A percentile compares a stretch with the other conserved stretches of the same genome.
These are phyloP conservation scores for Acleris sparsana DNA, from an alignment of 2,888 invertebrate species.

Conservation along the genomic window DNA sequence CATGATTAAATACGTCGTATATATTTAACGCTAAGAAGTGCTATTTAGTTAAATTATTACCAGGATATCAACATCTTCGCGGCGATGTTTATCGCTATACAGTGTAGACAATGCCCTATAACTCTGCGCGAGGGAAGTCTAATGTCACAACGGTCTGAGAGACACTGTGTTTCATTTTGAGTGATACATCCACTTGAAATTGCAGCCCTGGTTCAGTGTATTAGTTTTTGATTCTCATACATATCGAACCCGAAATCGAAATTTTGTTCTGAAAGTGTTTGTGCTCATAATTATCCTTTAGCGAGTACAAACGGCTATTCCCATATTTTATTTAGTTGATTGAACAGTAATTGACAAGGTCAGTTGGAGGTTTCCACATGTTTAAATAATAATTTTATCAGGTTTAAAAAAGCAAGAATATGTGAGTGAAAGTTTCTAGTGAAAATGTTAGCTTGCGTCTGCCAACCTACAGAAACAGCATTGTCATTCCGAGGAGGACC, in stretches of 20 bases:
- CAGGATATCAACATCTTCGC: conserved; percentile 44
- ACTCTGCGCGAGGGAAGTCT: conserved; percentile 50
- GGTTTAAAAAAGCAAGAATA: conserved; percentile 52
- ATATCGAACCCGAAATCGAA: too few species aligned
- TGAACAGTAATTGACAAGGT: neutral
- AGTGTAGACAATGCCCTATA: conserved; percentile 52
- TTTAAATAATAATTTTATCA: neutral
- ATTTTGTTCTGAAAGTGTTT: too few species aligned
- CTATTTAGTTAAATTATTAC: conserved; percentile 35
- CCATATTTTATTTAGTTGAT: too few species aligned
- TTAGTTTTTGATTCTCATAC: too few species aligned
- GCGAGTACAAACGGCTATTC: too few species aligned
- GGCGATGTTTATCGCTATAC: conserved; percentile 46
- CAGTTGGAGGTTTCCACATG: conserved; percentile 35
- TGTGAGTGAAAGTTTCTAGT: conserved; percentile 63
- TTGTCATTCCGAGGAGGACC: conserved; percentile 80
- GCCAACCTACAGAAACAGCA: conserved; percentile 85
- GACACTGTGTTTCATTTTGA: conserved; percentile 45
- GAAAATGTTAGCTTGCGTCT: conserved; percentile 87
- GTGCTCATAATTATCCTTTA: too few species aligned
- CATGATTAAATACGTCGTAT: conserved; percentile 5
- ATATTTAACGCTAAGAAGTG: conserved; percentile 24
- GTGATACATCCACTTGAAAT: conserved; percentile 42
- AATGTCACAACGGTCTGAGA: conserved; percentile 48
- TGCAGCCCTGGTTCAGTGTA: neutral